Conservation (phyloP, 2,888 invertebrate genomes). For the Erebia aethiops region DNA sequence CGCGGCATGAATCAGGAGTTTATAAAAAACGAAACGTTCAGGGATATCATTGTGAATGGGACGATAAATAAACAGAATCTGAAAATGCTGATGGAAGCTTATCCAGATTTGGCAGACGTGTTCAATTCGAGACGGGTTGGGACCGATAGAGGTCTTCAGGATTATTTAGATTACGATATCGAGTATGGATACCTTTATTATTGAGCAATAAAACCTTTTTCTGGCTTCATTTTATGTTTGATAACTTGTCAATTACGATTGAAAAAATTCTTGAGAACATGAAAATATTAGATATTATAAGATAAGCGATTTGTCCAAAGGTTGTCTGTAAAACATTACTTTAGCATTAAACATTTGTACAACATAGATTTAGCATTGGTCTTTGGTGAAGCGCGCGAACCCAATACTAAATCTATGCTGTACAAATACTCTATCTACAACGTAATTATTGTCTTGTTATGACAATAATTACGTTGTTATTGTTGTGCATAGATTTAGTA, state of each 20-base stretch:
- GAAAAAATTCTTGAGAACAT: background rate
- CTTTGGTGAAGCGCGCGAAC: no score
- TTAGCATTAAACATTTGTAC: no score
- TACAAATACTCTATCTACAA: no score
- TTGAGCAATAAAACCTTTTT: conserved; percentile 42
- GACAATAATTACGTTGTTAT: no score
- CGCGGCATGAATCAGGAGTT: conserved; percentile 55
- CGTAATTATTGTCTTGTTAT: no score
- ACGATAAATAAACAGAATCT: conserved; percentile 52
- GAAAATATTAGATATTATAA: no score
- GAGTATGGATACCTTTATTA: conserved; percentile 68
- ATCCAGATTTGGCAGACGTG: conserved; percentile 57
- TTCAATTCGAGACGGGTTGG: conserved; percentile 46
- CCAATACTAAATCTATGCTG: no score
- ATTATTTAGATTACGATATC: conserved; percentile 61
- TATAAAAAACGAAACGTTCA: conserved; percentile 59
- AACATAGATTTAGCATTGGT: no score
- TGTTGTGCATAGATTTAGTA: no score
- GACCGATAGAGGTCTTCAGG: conserved; percentile 30
- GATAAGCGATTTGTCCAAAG: no score
- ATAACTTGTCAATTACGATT: background rate
- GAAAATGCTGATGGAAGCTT: conserved; percentile 54
- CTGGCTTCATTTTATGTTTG: background rate
- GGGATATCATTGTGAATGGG: conserved; percentile 61
- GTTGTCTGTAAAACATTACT: no score